Percentiles rank a stretch among this genome's conserved stretches.
phyloP scores from a whole-genome alignment of 2,888 invertebrate species.

The Drosophila anomalata region DNA sequence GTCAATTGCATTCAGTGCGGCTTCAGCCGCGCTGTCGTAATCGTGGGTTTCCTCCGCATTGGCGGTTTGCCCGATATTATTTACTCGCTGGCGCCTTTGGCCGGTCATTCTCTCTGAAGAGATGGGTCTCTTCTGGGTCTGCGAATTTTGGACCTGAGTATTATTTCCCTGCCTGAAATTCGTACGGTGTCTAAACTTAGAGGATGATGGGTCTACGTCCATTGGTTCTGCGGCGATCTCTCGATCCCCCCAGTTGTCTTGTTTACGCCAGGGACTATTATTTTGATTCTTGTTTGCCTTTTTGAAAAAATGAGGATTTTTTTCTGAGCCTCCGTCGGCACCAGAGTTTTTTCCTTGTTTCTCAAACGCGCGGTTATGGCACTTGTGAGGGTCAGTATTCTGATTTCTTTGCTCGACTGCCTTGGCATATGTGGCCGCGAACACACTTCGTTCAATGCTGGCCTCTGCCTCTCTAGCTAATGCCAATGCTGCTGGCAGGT shows the following conservation, averaged over 20 bases:
- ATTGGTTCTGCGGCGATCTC: conserved; percentile 20
- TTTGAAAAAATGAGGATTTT: conserved; percentile 1
- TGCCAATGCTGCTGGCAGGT: conserved; percentile 16
- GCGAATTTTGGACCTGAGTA: neutral
- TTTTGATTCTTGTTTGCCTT: neutral
- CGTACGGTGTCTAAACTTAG: conserved; percentile 9
- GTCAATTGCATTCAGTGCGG: conserved; percentile 9
- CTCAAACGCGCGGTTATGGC: neutral
- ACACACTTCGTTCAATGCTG: conserved; percentile 11
- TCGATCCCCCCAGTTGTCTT: conserved; percentile 2
- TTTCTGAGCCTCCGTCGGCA: no score
- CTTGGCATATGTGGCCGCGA: conserved; percentile 9
- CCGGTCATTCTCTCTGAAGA: conserved; percentile 10
- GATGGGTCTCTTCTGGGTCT: conserved; percentile 8
- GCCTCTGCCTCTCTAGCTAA: conserved; percentile 10
- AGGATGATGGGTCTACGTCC: conserved; percentile 15
- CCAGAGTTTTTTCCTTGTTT: conserved; percentile 16
- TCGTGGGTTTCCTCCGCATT: conserved; percentile 1
- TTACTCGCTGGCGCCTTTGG: conserved; percentile 17
- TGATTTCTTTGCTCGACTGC: neutral
- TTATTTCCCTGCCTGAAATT: conserved; percentile 4
- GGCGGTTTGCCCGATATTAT: conserved; percentile 10
- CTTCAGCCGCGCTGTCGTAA: conserved; percentile 1
- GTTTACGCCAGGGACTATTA: neutral
- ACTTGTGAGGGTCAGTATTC: neutral